Conservation (phyloP, 2,113 vertebrate genomes). For the Pantherophis guttatus region DNA sequence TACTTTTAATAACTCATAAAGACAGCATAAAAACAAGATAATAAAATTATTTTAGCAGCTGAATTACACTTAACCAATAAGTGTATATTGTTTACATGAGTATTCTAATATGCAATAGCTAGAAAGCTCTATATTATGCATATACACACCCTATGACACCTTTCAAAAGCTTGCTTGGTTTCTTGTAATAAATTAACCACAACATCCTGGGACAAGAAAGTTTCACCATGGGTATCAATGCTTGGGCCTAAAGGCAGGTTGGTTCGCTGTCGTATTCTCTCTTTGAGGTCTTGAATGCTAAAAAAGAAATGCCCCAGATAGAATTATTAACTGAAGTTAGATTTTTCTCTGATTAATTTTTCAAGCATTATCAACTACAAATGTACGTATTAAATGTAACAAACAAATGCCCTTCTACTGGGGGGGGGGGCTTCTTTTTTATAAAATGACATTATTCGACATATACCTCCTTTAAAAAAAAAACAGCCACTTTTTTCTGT, state of each 20-base stretch:
- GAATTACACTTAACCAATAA: background rate
- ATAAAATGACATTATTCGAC: background rate
- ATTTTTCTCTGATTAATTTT: background rate
- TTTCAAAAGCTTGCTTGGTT: conserved; percentile 96
- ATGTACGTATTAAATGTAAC: background rate
- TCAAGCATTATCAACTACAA: background rate
- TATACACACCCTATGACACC: conserved; percentile 87
- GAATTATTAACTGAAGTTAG: background rate
- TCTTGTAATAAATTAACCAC: conserved; percentile 97
- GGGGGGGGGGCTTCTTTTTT: background rate
- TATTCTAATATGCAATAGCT: background rate
- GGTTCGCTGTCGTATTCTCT: conserved; percentile 91
- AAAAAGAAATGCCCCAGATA: conserved; percentile 15
- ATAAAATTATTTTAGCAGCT: background rate
- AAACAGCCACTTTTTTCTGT: background rate
- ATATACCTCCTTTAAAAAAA: background rate
- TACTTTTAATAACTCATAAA: background rate
- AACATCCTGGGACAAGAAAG: conserved; percentile 94
- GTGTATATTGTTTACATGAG: background rate
- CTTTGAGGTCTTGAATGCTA: conserved; percentile 98
- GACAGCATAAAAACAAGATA: background rate
- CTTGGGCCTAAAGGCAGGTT: conserved; percentile 91
- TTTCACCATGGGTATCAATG: conserved; percentile 97
- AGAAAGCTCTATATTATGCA: background rate
- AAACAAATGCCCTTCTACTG: background rate